phyloP scores from a whole-genome alignment of 2,797 vertebrate species.

The Falco novaeseelandiae region DNA sequence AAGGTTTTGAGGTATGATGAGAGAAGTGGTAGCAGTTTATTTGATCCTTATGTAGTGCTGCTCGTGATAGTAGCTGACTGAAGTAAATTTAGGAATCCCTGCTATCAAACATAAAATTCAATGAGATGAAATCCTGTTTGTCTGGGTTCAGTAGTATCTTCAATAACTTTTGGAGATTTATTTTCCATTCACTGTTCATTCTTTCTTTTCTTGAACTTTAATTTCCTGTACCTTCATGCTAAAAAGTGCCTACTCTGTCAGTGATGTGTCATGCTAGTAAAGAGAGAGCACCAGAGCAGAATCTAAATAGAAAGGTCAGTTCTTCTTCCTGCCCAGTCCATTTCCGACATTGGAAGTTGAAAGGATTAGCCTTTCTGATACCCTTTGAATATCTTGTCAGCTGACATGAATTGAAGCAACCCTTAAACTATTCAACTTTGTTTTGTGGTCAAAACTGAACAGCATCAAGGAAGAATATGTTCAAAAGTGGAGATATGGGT shows the following conservation, averaged over 20 bases:
- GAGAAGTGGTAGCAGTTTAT: not conserved
- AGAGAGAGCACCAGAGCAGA: not conserved
- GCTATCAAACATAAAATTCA: not conserved
- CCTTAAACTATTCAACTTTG: not conserved
- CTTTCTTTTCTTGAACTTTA: not conserved
- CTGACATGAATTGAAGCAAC: not conserved
- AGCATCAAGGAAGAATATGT: not conserved
- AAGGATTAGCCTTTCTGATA: not conserved
- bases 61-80: not conserved
- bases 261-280: not conserved
- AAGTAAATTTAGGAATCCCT: not conserved
- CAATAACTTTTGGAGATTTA: not conserved
- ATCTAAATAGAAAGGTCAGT: not conserved
- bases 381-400: not conserved
- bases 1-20: not conserved
- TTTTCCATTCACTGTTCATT: conserved; percentile 14
- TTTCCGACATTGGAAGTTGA: not conserved
- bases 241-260: not conserved
- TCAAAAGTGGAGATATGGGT: not conserved
- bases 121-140: not conserved
- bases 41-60: not conserved
- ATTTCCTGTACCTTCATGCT: not conserved
- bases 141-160: not conserved
- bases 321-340: not conserved
- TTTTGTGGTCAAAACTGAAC: not conserved